Conservation (phyloP, 2,888 invertebrate species). For the Baronia brevicornis region DNA sequence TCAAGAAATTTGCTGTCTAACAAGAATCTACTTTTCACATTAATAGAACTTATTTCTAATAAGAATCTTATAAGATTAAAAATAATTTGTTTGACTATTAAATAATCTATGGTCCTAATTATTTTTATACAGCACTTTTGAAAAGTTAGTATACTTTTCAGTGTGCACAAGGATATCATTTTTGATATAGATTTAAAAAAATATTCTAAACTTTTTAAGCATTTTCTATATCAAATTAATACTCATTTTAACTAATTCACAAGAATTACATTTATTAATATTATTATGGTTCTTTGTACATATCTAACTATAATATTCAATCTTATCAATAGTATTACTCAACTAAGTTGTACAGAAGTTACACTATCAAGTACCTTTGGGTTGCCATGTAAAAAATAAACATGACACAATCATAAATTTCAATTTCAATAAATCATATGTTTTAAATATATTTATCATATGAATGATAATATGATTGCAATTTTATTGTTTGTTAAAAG, state of each 20-base stretch:
- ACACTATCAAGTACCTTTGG: not conserved
- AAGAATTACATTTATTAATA: no score
- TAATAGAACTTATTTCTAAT: conserved; percentile 20
- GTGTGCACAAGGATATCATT: no score
- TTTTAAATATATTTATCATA: no score
- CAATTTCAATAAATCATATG: no score
- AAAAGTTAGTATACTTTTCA: no score
- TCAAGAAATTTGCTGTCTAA: conserved; percentile 20
- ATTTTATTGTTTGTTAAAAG: conserved; percentile 7
- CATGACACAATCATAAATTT: no score
- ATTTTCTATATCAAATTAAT: not conserved
- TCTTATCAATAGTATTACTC: no score
- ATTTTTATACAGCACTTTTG: no score
- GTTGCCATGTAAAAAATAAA: conserved; percentile 3
- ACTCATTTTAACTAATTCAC: not conserved
- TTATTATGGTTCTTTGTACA: no score
- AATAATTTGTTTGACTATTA: no score
- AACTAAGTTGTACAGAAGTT: not conserved
- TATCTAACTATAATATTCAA: no score
- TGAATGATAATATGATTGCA: not conserved
- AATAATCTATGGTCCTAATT: conserved; percentile 1
- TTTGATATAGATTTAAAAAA: not conserved
- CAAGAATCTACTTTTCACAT: conserved; percentile 13
- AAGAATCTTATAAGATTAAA: conserved; percentile 28
- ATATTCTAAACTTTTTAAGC: not conserved